phyloP scores from a whole-genome alignment of 2,888 invertebrate species.

The Rotaria socialis region DNA sequence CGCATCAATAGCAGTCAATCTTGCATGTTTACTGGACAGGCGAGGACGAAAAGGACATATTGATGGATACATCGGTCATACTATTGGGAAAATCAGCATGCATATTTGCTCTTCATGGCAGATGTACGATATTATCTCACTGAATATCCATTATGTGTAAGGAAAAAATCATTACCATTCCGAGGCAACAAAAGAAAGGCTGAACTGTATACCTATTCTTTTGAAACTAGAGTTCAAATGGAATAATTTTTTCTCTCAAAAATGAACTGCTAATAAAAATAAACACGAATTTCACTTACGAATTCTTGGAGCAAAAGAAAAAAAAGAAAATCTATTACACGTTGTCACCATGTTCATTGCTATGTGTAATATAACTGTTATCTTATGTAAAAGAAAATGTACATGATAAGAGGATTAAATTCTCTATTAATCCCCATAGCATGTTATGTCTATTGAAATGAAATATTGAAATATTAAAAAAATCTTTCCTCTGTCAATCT shows the following conservation, averaged over 20 bases:
- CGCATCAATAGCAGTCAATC: not conserved
- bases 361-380: not conserved
- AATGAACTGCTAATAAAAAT: not conserved
- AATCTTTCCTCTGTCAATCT: not conserved
- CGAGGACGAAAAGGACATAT: not conserved
- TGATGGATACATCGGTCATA: not conserved
- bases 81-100: not conserved
- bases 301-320: no score
- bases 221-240: no score
- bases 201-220: not conserved
- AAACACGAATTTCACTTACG: not conserved
- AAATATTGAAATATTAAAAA: not conserved
- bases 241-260: no score
- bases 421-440: not conserved
- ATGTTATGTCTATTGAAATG: not conserved
- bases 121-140: conserved; percentile 22
- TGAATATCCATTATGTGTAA: not conserved
- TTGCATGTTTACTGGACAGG: not conserved
- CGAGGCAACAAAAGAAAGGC: no score
- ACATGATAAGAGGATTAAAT: not conserved
- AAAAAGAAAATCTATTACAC: no score
- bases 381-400: not conserved
- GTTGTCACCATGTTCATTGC: not conserved
- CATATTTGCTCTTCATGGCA: not conserved
- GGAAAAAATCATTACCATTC: not conserved